Evolutionary conservation across 2,113 vertebrate genomes (phyloP).

Genomic region (Addax nasomaculatus): DNA sequence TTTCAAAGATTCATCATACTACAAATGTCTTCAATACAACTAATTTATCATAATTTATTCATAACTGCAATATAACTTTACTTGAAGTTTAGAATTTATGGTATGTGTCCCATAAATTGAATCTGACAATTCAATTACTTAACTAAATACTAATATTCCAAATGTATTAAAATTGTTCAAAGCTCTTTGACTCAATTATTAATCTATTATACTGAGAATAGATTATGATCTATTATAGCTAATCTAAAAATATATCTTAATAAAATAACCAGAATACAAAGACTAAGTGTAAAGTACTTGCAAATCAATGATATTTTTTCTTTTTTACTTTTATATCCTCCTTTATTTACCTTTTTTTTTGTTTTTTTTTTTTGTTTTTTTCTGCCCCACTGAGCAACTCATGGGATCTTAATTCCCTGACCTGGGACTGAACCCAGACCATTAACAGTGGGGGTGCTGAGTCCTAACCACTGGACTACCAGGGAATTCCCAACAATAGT

Average conservation of each 20-base stretch:
- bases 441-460: not conserved
- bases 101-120: not conserved
- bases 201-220: not conserved
- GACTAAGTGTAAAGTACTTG: not conserved
- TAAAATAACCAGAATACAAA: conserved; percentile 26
- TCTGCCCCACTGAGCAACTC: not conserved
- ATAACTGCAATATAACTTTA: not conserved
- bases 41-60: not conserved
- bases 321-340: not conserved
- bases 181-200: not conserved
- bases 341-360: not conserved
- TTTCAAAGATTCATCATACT: not conserved
- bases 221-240: not conserved
- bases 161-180: conserved; percentile 21
- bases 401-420: not conserved
- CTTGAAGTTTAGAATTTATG: not conserved
- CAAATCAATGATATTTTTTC: not conserved
- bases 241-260: not conserved
- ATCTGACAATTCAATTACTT: not conserved
- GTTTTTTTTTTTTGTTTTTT: not conserved
- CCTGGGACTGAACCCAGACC: not conserved
- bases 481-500: not conserved
- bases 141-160: not conserved
- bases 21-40: conserved; percentile 26
- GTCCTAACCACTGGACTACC: not conserved